Evolutionary conservation across 2,113 vertebrate species (phyloP), one percentile per base, ranked within the genome.

Genomic region (Hymenochirus boettgeri): DNA sequence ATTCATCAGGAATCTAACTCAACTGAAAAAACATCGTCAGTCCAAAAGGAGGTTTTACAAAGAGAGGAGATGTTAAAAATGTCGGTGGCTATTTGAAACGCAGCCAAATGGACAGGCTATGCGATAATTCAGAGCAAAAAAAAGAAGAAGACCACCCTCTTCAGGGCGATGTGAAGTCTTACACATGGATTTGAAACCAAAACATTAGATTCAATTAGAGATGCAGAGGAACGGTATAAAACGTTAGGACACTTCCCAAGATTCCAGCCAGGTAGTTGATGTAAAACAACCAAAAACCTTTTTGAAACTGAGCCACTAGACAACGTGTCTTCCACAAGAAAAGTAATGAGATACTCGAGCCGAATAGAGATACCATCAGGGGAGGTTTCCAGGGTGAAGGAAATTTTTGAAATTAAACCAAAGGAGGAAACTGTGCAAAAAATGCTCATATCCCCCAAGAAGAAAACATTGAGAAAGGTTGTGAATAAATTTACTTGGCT

Each of bases 401-500:
- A 97, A 73, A 87, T 94, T 52, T 96, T 96, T 81, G 91, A 94
- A 81, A 87, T 91, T 7, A 88, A 89, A 39, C 88, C 89, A 1
- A 79, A 92, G 88, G 85, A 5, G 13, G 8, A 11, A 19, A 15
- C 17, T 24, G 23, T n/a, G 21, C 17, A 23, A 77, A 76, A 21
- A 64, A 74, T 5, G 72, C 72, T 7, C 74, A 80, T 46, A 71
- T 73, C 4, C 37, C 74, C 15, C 53, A 72, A 59, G 70, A 71
- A 1, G 82, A 76, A 51, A 73, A 81, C 7, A 80, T 90, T 12
- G 78, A 88, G 56, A 73, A 64, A 0, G 93, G 91, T 7, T 0
- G 93, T 96, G 22, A 85, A 90, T 76, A 96, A 91, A 75, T 94
- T 89, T 74, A 95, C 95, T 0, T 98, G 95, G 95, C 86, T 98